phyloP scores from a whole-genome alignment of 2,113 vertebrate genomes.

The Scolopax mira region DNA sequence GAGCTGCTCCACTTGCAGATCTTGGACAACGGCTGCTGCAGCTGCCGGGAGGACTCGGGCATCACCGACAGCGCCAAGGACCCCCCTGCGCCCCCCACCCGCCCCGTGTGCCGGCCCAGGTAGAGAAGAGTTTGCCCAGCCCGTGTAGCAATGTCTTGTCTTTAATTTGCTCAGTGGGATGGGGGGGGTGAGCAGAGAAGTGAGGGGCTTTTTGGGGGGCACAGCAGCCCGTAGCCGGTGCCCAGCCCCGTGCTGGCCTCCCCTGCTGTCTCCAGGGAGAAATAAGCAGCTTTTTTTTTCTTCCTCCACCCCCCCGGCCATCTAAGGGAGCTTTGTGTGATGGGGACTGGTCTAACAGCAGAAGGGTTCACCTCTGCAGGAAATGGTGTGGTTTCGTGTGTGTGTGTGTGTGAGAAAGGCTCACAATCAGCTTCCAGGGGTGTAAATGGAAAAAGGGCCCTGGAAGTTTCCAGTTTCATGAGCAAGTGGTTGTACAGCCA shows the following conservation, averaged over 20 bases:
- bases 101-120: background rate
- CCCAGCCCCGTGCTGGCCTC: accelerated
- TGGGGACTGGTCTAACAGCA: background rate
- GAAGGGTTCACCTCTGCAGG: background rate
- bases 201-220: background rate
- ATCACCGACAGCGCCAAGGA: background rate
- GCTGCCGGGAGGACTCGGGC: conserved; percentile 77
- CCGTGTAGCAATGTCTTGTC: accelerated
- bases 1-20: conserved; percentile 83
- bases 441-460: background rate
- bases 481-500: background rate
- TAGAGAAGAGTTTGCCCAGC: background rate
- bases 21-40: conserved; percentile 68
- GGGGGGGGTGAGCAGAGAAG: background rate
- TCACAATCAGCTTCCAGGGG: background rate
- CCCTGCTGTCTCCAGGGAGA: background rate
- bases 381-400: background rate
- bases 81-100: accelerated
- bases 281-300: too few species aligned
- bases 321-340: background rate
- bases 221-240: background rate
- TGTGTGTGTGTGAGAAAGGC: background rate
- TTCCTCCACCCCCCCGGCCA: accelerated
- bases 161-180: accelerated
- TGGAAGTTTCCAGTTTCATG: background rate